Evolutionary conservation across 2,888 invertebrate species (phyloP), one percentile per base, ranked within the genome.

Genomic region (Cerceris rybyensis): DNA sequence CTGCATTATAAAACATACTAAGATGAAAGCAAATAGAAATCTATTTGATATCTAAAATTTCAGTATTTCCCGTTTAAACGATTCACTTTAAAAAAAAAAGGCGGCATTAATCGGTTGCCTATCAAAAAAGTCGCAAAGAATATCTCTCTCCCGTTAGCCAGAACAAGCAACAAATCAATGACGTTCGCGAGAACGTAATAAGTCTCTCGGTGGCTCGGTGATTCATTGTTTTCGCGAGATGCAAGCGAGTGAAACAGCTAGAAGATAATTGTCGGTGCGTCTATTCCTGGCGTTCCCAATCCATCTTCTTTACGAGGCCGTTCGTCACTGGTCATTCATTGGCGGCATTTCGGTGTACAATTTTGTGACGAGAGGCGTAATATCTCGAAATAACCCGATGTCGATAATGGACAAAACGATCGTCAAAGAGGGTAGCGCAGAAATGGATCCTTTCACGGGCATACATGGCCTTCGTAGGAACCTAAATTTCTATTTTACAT

Each of bases 301-400:
- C 81, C 70, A 71, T 82, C 78, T 83, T 83, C 84, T 84, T 82
- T 79, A 82, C 73, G 78, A 84, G 81, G 71, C 58, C 60, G 82
- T 84, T 74, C 64, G 73, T 84, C 82, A 81, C 73, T 63, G 80
- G 71, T 69, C 78, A 82, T 82, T 79, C 80, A 82, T 82, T 60
- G 78, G 63, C 50, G 60, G 46, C 43, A 60, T 83, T 82, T 75
- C 67, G 63, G 50, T 61, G 42, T 50, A 42, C 43, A 55, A 58
- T 66, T 52, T 49, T 50, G 52, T 59, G 14, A 39, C 59, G 14
- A 59, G 39, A 59, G 39, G 17, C 42, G 64, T 55, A 63, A 55
- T 69, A 60, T 69, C 78, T 76, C 60, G 59, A 78, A 78, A 78
- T 75, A 70, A 13, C 70, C 14, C 11, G 11, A 50, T 17, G 39